Percentiles rank a stretch among this genome's conserved stretches.
Evolutionary conservation across 2,888 invertebrate genomes (phyloP).

Genomic region (Brassicogethes aeneus): DNA sequence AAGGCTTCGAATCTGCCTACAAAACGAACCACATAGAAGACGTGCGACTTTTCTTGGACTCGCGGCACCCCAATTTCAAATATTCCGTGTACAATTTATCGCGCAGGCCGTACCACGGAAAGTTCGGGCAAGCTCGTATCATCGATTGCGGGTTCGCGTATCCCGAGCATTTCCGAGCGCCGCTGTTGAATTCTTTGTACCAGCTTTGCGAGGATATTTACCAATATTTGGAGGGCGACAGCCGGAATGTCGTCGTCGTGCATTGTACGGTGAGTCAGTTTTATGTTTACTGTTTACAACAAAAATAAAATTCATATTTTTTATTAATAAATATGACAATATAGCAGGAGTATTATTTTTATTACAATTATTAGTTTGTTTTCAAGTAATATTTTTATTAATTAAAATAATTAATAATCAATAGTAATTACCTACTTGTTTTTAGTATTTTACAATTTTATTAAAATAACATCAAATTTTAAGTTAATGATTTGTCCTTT

Average conservation of each 20-base stretch:
- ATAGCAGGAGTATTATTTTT: too few relatives aligned
- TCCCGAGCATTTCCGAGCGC: slow-evolving; percentile 61
- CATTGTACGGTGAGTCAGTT: slow-evolving; percentile 62
- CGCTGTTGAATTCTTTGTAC: slow-evolving; percentile 71
- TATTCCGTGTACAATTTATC: slow-evolving; percentile 82
- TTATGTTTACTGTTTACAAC: not conserved
- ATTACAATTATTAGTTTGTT: too few relatives aligned
- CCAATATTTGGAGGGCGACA: slow-evolving; percentile 73
- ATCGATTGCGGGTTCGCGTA: slow-evolving; percentile 58
- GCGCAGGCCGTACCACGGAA: slow-evolving; percentile 46
- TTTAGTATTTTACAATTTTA: too few relatives aligned
- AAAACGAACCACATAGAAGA: slow-evolving; percentile 90
- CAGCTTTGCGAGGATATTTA: slow-evolving; percentile 82
- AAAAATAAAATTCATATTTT: too few relatives aligned
- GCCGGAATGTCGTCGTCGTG: slow-evolving; percentile 73
- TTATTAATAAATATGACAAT: too few relatives aligned
- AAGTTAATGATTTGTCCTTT: too few relatives aligned
- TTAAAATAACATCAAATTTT: too few relatives aligned
- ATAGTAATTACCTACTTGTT: too few relatives aligned
- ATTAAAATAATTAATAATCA: too few relatives aligned
- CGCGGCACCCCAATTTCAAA: slow-evolving; percentile 61
- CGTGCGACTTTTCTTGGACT: slow-evolving; percentile 71
- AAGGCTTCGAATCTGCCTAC: slow-evolving; percentile 88
- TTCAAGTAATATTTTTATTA: too few relatives aligned
- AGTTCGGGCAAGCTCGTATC: slow-evolving; percentile 51